Conservation (phyloP, 37 sponge, comb jelly and placozoan species). For the Trichoplax adhaerens region DNA sequence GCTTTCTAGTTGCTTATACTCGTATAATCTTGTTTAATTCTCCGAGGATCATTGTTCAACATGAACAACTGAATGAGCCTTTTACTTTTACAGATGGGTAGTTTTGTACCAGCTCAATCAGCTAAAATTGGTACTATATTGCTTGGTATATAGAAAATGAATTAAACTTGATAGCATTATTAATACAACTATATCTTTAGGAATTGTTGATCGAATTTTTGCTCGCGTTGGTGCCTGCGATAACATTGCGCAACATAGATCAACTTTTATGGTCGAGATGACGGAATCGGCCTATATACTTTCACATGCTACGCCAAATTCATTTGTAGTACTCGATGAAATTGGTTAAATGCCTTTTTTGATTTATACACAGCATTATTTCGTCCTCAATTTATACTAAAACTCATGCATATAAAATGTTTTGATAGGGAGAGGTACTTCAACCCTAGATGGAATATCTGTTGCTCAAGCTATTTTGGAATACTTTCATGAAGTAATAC, state of each 20-base stretch:
- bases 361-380: neutral
- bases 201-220: constrained; percentile 59
- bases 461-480: constrained; percentile 56
- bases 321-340: constrained; percentile 71
- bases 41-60: neutral
- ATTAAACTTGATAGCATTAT: too few species aligned
- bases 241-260: constrained; percentile 61
- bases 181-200: neutral
- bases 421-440: constrained; percentile 52
- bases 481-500: constrained; percentile 31
- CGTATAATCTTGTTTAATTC: neutral
- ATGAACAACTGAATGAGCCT: neutral
- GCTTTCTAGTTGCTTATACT: neutral
- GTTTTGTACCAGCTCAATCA: constrained; percentile 58
- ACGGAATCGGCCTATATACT: constrained; percentile 66
- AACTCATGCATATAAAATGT: neutral
- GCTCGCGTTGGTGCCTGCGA: constrained; percentile 78
- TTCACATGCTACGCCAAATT: constrained; percentile 32
- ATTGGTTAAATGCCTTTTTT: constrained; percentile 25
- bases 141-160: too few species aligned
- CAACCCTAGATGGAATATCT: constrained; percentile 46
- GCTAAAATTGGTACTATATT: constrained; percentile 30
- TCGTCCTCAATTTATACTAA: too few species aligned
- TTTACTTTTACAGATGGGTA: constrained; percentile 45
- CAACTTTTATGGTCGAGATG: constrained; percentile 80